Conservation (phyloP, 1,140 invertebrate genomes). For the Epicauta chinensis region DNA sequence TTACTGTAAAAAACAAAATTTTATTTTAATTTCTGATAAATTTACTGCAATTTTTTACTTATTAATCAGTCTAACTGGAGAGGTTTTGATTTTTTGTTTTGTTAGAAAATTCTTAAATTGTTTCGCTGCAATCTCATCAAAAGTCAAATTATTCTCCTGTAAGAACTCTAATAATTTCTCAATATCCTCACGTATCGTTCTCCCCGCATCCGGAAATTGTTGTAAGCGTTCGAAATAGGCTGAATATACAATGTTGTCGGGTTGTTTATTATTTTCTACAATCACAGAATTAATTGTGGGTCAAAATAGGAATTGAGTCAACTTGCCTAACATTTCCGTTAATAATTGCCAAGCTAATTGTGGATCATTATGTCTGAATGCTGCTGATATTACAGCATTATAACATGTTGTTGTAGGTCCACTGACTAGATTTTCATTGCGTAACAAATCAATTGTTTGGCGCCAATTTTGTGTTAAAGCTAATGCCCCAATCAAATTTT, state of each 20-base stretch:
- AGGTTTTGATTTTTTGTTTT: background rate
- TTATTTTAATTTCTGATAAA: constrained; percentile 7
- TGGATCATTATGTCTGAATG: constrained; percentile 51
- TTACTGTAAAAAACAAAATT: constrained; percentile 48
- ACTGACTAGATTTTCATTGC: constrained; percentile 48
- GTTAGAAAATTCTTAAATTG: background rate
- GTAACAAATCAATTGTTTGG: constrained; percentile 52
- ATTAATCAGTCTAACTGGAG: background rate
- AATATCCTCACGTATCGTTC: constrained; percentile 11
- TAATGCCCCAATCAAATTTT: constrained; percentile 53
- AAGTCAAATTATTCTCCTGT: constrained; percentile 5
- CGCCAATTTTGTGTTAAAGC: constrained; percentile 57
- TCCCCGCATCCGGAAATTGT: background rate
- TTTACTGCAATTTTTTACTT: background rate
- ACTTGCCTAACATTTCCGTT: constrained; percentile 39
- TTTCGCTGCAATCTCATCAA: constrained; percentile 8
- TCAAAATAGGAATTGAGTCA: constrained; percentile 2
- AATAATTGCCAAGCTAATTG: constrained; percentile 50
- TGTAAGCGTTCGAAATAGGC: background rate
- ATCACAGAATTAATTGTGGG: background rate
- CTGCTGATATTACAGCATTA: constrained; percentile 45
- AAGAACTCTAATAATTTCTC: constrained; percentile 27
- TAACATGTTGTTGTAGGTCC: constrained; percentile 39
- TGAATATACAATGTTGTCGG: constrained; percentile 1
- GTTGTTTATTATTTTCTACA: constrained; percentile 9